Evolutionary conservation across 2,888 invertebrate species (phyloP).

Genomic region (Sthenelais limicola): DNA sequence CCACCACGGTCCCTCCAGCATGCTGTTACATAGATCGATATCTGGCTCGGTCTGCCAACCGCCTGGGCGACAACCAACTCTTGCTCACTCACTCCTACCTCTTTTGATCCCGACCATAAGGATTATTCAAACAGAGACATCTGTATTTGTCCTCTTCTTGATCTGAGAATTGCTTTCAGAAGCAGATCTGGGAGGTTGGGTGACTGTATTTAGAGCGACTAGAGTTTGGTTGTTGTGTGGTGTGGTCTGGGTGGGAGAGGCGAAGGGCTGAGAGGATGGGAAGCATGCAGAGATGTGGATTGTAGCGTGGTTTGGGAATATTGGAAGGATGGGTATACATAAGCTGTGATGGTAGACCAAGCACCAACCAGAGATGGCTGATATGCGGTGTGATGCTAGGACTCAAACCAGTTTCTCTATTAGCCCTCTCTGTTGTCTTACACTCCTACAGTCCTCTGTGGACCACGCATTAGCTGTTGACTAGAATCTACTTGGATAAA

Average conservation of each 20-base stretch:
- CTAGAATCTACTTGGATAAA: no score
- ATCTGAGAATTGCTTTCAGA: neutral
- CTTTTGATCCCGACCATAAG: constrained; percentile 7
- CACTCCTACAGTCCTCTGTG: no score
- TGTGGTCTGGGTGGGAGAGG: constrained; percentile 5
- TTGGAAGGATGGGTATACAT: no score
- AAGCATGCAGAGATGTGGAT: no score
- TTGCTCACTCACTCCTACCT: neutral
- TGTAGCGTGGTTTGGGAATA: no score
- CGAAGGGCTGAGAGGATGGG: neutral
- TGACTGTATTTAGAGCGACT: neutral
- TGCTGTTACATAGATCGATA: constrained; percentile 16
- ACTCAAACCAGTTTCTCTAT: no score
- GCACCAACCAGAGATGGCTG: constrained; percentile 35
- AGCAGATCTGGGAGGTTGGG: neutral
- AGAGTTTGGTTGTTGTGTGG: neutral
- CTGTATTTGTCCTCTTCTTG: constrained; percentile 15
- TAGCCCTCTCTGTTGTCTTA: no score
- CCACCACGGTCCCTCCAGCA: neutral
- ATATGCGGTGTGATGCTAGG: no score
- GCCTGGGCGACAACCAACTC: neutral
- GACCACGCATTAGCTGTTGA: no score
- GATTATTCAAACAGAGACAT: constrained; percentile 20
- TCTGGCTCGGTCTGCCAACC: constrained; percentile 3
- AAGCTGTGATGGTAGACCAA: no score